These are phyloP conservation scores for Himantopus leucocephalus DNA, from an alignment of 2,113 vertebrate genomes.

Conservation along the genomic window DNA sequence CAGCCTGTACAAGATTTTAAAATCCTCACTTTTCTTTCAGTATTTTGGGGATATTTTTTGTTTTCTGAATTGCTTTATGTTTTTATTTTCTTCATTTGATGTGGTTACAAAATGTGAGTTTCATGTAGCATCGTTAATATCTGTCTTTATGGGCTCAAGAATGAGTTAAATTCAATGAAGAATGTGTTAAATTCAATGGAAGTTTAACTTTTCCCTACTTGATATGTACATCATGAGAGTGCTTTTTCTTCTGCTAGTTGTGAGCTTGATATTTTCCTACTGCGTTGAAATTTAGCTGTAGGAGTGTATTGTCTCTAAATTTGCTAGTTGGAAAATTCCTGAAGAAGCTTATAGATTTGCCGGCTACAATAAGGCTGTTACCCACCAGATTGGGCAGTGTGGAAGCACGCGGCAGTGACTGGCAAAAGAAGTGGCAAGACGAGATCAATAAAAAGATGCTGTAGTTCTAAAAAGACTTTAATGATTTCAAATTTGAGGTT, in stretches of 20 bases:
- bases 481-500: neutral
- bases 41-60: neutral
- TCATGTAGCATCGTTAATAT: neutral
- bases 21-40: neutral
- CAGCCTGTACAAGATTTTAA: neutral
- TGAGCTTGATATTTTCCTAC: neutral
- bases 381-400: neutral
- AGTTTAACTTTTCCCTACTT: neutral
- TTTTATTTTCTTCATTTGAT: neutral
- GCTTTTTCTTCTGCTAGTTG: neutral
- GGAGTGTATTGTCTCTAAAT: neutral
- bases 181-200: neutral
- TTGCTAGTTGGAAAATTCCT: neutral
- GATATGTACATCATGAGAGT: neutral
- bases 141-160: neutral
- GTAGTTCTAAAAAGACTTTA: neutral
- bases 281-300: neutral
- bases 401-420: neutral
- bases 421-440: neutral
- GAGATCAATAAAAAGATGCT: neutral
- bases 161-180: neutral
- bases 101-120: neutral
- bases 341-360: neutral
- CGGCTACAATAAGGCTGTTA: neutral
- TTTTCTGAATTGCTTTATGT: neutral